A percentile compares a stretch with the other conserved stretches of the same genome.
Evolutionary conservation across 1,140 invertebrate species (phyloP).

Genomic region (Tetraneura akinire): DNA sequence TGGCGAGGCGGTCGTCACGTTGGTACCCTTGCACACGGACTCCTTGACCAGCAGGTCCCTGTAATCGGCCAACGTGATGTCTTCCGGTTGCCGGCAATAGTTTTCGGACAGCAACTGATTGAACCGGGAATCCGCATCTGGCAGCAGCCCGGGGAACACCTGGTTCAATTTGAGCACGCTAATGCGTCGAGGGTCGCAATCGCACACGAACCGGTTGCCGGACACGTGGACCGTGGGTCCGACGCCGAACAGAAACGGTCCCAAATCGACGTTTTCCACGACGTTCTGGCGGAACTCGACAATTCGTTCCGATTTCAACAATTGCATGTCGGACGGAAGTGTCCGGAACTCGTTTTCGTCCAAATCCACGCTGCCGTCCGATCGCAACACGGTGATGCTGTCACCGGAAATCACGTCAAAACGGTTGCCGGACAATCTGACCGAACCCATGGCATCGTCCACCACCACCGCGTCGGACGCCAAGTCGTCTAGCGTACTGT

Average conservation of each 20-base stretch:
- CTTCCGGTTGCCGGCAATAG: not conserved
- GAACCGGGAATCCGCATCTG: not conserved
- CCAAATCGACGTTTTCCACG: slow-evolving; percentile 39
- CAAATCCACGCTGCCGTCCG: slow-evolving; percentile 1
- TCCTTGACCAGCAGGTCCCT: not conserved
- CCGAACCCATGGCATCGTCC: not conserved
- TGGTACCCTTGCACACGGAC: not conserved
- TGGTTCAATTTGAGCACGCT: slow-evolving; percentile 46
- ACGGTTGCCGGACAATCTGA: slow-evolving; percentile 4
- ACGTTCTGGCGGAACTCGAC: slow-evolving; percentile 25
- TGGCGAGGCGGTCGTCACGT: not conserved
- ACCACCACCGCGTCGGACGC: not conserved
- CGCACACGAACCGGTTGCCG: slow-evolving; percentile 42
- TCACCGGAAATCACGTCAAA: not conserved
- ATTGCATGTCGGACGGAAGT: slow-evolving; percentile 40
- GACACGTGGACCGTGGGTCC: not conserved
- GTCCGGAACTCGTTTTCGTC: slow-evolving; percentile 29
- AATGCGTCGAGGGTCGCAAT: slow-evolving; percentile 45
- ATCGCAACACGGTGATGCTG: not conserved
- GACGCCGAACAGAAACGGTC: slow-evolving; percentile 31
- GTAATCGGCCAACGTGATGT: slow-evolving; percentile 30
- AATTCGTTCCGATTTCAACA: slow-evolving; percentile 16
- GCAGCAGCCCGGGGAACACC: slow-evolving; percentile 38
- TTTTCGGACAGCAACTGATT: slow-evolving; percentile 8
- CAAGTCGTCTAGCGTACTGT: slow-evolving; percentile 26